Percentiles rank a stretch among this genome's conserved stretches.
Conservation (phyloP, 2,888 invertebrate species). For the Meta bourneti region DNA sequence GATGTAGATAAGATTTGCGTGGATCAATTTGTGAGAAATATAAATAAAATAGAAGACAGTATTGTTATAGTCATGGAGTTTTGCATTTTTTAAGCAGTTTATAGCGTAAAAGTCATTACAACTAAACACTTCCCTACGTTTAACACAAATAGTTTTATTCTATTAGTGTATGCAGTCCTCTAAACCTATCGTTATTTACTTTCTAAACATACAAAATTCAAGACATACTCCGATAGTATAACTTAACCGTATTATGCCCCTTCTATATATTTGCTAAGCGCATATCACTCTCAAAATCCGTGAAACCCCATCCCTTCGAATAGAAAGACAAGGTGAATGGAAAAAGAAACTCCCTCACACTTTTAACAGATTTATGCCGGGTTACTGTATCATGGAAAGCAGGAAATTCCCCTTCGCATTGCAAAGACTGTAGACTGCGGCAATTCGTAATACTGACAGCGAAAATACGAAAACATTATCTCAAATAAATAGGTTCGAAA, state of each 20-base stretch:
- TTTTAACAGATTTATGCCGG: conserved; percentile 28
- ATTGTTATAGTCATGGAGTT: too few species aligned
- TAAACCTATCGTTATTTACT: too few species aligned
- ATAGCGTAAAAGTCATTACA: too few species aligned
- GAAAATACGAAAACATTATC: conserved; percentile 30
- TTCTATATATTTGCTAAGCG: not conserved
- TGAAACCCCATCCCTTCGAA: not conserved
- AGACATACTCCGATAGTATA: not conserved
- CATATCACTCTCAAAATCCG: not conserved
- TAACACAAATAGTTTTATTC: too few species aligned
- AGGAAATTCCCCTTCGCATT: not conserved
- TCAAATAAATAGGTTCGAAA: conserved; percentile 39
- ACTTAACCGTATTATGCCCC: not conserved
- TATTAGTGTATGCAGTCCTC: too few species aligned
- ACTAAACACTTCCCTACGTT: too few species aligned
- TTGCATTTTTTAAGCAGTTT: too few species aligned
- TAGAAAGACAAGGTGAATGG: not conserved
- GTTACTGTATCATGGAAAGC: conserved; percentile 1
- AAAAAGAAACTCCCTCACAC: not conserved
- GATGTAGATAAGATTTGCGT: too few species aligned
- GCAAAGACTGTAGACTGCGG: not conserved
- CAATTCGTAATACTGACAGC: conserved; percentile 10
- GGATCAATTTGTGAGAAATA: too few species aligned
- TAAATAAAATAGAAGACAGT: too few species aligned
- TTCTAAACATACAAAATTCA: not conserved